phyloP scores from a whole-genome alignment of 2,113 vertebrate genomes.

The Rhombomys opimus region DNA sequence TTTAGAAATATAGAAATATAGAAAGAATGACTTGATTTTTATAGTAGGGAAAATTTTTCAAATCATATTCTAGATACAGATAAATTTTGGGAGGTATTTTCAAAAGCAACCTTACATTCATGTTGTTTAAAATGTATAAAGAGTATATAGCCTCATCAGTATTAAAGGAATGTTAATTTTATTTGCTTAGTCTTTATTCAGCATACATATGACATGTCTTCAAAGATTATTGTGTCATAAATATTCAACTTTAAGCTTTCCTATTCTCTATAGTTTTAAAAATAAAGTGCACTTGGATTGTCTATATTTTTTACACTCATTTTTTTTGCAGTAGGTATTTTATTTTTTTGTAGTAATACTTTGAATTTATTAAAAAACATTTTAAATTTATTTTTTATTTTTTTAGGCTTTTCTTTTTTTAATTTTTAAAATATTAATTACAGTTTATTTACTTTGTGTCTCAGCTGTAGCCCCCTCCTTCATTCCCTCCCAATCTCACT shows the following conservation, averaged over 20 bases:
- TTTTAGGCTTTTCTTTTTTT: too few relatives aligned
- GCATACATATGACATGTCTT: not conserved
- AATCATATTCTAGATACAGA: not conserved
- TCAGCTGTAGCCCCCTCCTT: too few relatives aligned
- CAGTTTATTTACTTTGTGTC: too few relatives aligned
- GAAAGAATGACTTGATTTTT: not conserved
- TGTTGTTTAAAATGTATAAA: constrained; percentile 14
- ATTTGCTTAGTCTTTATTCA: constrained; percentile 18
- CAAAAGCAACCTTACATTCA: not conserved
- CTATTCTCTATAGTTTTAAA: not conserved
- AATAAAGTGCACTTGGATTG: not conserved
- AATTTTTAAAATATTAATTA: too few relatives aligned
- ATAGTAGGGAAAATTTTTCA: not conserved
- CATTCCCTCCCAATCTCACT: too few relatives aligned
- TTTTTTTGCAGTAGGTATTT: not conserved
- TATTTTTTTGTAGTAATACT: too few relatives aligned
- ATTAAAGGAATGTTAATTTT: constrained; percentile 14
- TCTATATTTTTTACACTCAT: constrained; percentile 26
- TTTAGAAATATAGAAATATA: not conserved
- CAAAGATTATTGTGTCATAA: constrained; percentile 20
- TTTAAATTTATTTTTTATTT: too few relatives aligned
- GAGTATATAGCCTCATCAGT: not conserved
- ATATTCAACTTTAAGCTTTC: constrained; percentile 41
- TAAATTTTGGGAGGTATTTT: not conserved
- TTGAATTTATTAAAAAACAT: too few relatives aligned